Conservation (phyloP, 2,797 vertebrate species). For the Notolabrus celidotus region DNA sequence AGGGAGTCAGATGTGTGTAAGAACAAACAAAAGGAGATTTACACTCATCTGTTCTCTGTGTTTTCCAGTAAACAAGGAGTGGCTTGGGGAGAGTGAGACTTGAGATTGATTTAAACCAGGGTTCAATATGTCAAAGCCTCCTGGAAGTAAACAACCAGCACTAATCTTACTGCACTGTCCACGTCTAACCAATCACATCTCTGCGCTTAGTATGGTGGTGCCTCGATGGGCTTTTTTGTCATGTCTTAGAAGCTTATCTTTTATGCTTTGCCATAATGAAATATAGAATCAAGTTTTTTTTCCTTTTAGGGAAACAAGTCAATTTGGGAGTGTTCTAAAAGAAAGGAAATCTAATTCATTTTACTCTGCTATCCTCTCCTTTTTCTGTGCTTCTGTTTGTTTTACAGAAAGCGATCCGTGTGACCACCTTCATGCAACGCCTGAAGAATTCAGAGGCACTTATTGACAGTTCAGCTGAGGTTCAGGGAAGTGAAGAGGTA, state of each 20-base stretch:
- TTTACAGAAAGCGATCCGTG: slow-evolving; percentile 90
- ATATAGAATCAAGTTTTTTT: slow-evolving; percentile 12
- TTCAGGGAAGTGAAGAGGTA: slow-evolving; percentile 57
- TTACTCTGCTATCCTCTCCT: slow-evolving; percentile 19
- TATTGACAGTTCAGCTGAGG: slow-evolving; percentile 73
- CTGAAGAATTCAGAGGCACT: slow-evolving; percentile 85
- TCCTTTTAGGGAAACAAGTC: slow-evolving; percentile 35
- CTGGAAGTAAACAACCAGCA: slow-evolving; percentile 68
- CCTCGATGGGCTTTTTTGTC: slow-evolving; percentile 52
- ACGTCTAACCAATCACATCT: slow-evolving; percentile 54
- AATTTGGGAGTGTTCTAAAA: slow-evolving; percentile 15
- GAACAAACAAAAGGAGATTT: slow-evolving; percentile 23
- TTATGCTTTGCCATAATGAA: slow-evolving; percentile 57
- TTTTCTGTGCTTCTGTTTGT: slow-evolving; percentile 54
- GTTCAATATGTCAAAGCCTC: slow-evolving; percentile 45
- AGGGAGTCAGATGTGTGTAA: slow-evolving; percentile 44
- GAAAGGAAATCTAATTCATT: slow-evolving; percentile 18
- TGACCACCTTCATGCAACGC: slow-evolving; percentile 92
- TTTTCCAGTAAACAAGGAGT: slow-evolving; percentile 54
- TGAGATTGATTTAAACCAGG: slow-evolving; percentile 74
- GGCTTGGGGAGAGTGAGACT: slow-evolving; percentile 61
- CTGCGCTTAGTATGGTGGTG: slow-evolving; percentile 59
- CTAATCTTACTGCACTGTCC: slow-evolving; percentile 55
- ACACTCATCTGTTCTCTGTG: slow-evolving; percentile 36
- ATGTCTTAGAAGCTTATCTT: slow-evolving; percentile 52